Evolutionary conservation across 1,140 invertebrate species (phyloP), one percentile per base, ranked within the genome.

Genomic region (Drosophila littoralis): DNA sequence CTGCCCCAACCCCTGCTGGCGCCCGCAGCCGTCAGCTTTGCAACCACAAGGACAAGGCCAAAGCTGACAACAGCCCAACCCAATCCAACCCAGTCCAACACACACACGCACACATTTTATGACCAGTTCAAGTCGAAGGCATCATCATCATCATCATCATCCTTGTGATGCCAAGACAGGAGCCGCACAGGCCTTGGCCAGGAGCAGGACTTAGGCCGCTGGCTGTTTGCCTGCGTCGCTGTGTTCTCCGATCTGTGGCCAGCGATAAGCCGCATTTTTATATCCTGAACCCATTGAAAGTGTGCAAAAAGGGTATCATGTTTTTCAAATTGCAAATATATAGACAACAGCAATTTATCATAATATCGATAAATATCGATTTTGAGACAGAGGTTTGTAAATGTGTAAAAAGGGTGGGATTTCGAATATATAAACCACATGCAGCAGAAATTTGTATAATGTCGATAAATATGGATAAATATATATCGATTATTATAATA

Each of bases 91-190:
- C 38, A 36, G 22, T 33, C 57, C n/a, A 45, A 45, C n/a, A 51
- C 32, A 17, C n/a, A 13, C 46, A 15, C 13, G 15, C 28, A 35
- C 57, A 59, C 57, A 45, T 81, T 84, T 83, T 88, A 86, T 86
- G 82, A 76, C 75, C 83, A 88, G 86, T 65, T 70, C 79, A 86
- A 81, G 81, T 88, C 84, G 80, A 84, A 88, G 59, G 67, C 84
- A 89, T 84, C 84, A 80, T 71, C 79, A 84, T 84, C 73, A 76
- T 69, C 66, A 61, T 46, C 52, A 59, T 55, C 40, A 42, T 55
- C 61, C 33, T 28, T 28, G 22, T 28, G 22, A 28, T 5, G 71
- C 71, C 64, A n/a, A 54, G 38, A 68, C 58, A 52, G 50, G 40
- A 45, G 35, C 38, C 12, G 42, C 13, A 12, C 32, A 36, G 15